phyloP scores from a whole-genome alignment of 2,888 invertebrate genomes.

The Furcula furcula region DNA sequence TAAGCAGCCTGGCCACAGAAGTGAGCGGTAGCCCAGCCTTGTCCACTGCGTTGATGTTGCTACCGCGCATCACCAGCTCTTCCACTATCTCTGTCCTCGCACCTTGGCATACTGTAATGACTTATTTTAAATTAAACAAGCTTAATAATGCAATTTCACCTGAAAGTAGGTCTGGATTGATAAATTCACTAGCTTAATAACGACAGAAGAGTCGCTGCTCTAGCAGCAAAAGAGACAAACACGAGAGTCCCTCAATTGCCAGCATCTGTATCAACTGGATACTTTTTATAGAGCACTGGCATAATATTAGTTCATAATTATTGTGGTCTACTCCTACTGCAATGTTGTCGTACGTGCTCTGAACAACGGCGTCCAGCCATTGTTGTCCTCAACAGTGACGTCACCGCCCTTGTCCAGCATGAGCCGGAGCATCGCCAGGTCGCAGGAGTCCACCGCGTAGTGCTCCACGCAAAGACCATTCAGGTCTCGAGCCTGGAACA shows the following conservation, averaged over 20 bases:
- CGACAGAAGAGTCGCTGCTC: no score
- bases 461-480: slow-evolving; percentile 77
- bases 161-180: no score
- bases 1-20: slow-evolving; percentile 52
- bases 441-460: slow-evolving; percentile 77
- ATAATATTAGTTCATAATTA: no score
- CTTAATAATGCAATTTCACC: no score
- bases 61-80: slow-evolving; percentile 66
- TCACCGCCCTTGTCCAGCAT: slow-evolving; percentile 56
- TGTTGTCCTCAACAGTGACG: slow-evolving; percentile 56
- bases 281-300: no score
- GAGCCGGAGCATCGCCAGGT: slow-evolving; percentile 48
- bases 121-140: not conserved
- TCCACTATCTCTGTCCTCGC: slow-evolving; percentile 57
- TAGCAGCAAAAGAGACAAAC: no score
- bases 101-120: slow-evolving; percentile 64
- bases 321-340: no score
- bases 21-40: slow-evolving; percentile 53
- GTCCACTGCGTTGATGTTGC: slow-evolving; percentile 50
- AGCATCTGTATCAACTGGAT: no score
- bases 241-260: no score
- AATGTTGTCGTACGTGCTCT: slow-evolving; percentile 74
- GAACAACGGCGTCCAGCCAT: slow-evolving; percentile 80
- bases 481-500: slow-evolving; percentile 55
- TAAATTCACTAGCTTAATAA: no score